Conservation (phyloP, 2,113 vertebrate genomes). For the Oriolus oriolus region DNA sequence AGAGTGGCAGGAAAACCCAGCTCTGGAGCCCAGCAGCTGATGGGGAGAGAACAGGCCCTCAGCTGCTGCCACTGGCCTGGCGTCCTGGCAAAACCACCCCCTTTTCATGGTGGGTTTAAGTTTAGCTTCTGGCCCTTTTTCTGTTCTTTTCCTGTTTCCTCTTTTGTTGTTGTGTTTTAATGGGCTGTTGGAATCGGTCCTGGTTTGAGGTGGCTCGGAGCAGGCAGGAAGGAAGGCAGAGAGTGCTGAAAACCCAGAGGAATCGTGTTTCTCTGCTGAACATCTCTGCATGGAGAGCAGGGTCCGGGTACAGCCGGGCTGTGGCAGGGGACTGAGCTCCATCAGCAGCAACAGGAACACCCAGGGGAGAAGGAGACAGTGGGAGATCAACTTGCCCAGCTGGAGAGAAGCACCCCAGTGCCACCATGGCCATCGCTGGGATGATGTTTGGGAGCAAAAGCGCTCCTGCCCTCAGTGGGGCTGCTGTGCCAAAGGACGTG, state of each 20-base stretch:
- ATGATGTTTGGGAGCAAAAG: neutral
- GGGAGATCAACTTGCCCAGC: neutral
- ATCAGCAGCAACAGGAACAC: neutral
- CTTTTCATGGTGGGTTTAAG: neutral
- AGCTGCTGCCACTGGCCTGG: neutral
- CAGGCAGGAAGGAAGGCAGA: conserved; percentile 18
- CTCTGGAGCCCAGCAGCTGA: neutral
- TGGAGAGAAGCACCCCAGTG: neutral
- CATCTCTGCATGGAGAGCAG: neutral
- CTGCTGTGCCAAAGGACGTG: neutral
- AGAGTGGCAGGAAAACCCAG: neutral
- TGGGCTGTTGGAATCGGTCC: neutral
- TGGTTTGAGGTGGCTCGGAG: neutral
- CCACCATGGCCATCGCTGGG: neutral
- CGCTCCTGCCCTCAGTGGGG: neutral
- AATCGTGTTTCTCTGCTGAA: neutral
- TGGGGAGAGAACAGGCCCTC: neutral
- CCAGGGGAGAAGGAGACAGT: neutral
- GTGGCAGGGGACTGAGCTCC: fast-evolving
- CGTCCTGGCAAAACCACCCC: neutral
- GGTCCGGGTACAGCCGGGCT: fast-evolving
- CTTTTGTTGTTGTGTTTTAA: neutral
- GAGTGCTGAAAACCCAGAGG: neutral
- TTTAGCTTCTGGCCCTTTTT: conserved; percentile 6
- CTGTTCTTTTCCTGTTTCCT: neutral